phyloP scores from a whole-genome alignment of 2,113 vertebrate genomes.

The Leptobrachium leishanense region DNA sequence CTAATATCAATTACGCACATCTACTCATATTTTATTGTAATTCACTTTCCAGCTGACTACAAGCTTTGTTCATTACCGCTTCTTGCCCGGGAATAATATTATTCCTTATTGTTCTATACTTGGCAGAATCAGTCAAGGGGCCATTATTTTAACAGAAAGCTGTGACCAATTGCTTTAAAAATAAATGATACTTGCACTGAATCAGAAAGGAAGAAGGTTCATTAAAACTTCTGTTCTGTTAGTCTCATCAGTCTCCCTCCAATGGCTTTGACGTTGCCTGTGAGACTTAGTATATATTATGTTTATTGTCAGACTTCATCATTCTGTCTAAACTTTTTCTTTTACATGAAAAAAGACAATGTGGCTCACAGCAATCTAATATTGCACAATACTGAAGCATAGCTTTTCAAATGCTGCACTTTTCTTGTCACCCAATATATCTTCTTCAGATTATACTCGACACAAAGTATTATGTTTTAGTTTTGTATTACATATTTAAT shows the following conservation, averaged over 20 bases:
- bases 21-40: conserved; percentile 18
- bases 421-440: neutral
- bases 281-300: conserved; percentile 60
- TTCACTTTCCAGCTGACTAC: conserved; percentile 50
- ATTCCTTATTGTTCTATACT: conserved; percentile 60
- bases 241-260: conserved; percentile 59
- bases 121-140: conserved; percentile 58
- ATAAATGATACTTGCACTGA: conserved; percentile 61
- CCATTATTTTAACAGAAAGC: conserved; percentile 58
- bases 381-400: no score
- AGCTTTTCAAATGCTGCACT: no score
- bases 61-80: conserved; percentile 54
- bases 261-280: conserved; percentile 62
- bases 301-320: conserved; percentile 68
- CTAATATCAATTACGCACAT: conserved; percentile 13
- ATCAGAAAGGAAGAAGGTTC: conserved; percentile 56
- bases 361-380: no score
- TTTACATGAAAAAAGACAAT: conserved; percentile 39
- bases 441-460: neutral
- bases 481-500: no score
- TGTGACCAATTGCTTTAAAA: conserved; percentile 60
- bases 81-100: conserved; percentile 53
- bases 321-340: conserved; percentile 57
- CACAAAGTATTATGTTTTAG: no score
- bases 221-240: conserved; percentile 64